A percentile compares a stretch with the other conserved stretches of the same genome.
These are phyloP conservation scores for Pica pica DNA, from an alignment of 2,113 vertebrate species.

Conservation along the genomic window DNA sequence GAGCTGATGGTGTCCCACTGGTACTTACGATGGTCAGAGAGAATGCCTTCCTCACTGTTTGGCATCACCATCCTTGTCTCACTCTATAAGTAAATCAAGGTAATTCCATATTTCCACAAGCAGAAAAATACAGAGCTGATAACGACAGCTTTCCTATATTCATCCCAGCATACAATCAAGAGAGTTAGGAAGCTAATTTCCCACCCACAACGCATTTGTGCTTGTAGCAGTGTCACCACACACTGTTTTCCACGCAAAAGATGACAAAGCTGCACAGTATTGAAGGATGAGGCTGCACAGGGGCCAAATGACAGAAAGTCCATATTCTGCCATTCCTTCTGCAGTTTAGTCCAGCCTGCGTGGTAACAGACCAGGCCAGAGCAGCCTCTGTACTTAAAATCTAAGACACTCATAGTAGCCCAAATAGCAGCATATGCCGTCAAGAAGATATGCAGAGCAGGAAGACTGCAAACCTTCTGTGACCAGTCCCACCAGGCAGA, in stretches of 20 bases:
- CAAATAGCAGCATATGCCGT: fast-evolving
- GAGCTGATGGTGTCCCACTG: neutral
- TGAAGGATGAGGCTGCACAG: neutral
- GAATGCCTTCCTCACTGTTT: neutral
- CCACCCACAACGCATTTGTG: fast-evolving
- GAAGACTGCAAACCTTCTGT: neutral
- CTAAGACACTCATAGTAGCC: fast-evolving
- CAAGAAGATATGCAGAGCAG: fast-evolving
- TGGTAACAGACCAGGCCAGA: neutral
- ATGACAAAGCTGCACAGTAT: neutral
- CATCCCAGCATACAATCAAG: neutral
- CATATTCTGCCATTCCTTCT: neutral
- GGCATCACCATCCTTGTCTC: neutral
- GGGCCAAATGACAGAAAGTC: neutral
- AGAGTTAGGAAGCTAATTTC: neutral
- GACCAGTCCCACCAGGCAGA: neutral
- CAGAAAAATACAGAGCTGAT: neutral
- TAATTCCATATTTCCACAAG: neutral
- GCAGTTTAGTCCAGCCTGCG: neutral
- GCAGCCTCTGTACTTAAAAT: neutral
- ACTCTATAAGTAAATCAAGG: neutral
- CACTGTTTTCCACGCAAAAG: neutral
- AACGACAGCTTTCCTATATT: neutral
- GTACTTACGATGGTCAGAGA: fast-evolving
- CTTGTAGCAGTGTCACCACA: neutral